Conservation (phyloP, 2,888 invertebrate species). For the Diachrysia chrysitis region DNA sequence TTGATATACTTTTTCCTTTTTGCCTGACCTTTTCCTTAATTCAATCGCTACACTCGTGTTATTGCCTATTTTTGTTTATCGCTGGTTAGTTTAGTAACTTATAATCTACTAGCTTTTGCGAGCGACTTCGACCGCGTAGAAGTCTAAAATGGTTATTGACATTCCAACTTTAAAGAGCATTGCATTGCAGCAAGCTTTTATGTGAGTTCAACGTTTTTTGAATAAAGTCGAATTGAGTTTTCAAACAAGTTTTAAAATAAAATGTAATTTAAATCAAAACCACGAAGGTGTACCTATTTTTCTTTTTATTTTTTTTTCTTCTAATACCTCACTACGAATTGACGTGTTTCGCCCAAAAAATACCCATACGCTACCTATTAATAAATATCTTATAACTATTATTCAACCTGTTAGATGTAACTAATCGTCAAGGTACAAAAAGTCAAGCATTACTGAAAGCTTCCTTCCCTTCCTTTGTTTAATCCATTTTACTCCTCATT, state of each 20-base stretch:
- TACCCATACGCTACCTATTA: background rate
- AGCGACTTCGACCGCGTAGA: too few species aligned
- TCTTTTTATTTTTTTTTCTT: too few species aligned
- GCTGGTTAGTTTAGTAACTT: background rate
- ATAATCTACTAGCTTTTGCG: background rate
- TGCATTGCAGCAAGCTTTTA: too few species aligned
- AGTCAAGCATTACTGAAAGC: background rate
- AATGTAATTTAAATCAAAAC: too few species aligned
- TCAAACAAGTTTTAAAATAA: too few species aligned
- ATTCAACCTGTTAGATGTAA: background rate
- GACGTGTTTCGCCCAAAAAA: too few species aligned
- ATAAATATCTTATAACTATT: background rate
- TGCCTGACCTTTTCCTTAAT: background rate
- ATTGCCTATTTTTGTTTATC: background rate
- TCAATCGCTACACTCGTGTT: background rate
- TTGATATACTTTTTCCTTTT: constrained; percentile 12
- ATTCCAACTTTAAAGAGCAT: too few species aligned
- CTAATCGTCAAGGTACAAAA: background rate
- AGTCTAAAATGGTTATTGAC: too few species aligned
- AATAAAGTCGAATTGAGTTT: too few species aligned
- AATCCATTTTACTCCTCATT: background rate
- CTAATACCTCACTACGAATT: too few species aligned
- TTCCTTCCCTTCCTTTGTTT: background rate
- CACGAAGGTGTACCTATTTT: too few species aligned
- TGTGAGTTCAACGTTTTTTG: too few species aligned